phyloP scores from a whole-genome alignment of 2,797 vertebrate species.

The Ptychobarbus kaznakovi region DNA sequence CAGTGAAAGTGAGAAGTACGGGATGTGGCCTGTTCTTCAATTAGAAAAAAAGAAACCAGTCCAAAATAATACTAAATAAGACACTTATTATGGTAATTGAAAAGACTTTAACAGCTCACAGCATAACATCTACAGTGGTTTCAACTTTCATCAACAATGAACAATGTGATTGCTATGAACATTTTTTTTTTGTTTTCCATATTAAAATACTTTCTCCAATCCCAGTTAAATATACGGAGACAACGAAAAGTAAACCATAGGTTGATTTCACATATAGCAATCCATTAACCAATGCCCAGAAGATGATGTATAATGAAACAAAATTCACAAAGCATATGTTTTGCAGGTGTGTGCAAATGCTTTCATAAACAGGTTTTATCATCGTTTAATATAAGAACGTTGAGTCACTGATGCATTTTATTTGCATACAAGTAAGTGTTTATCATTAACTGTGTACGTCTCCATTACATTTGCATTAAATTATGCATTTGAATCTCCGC shows the following conservation, averaged over 20 bases:
- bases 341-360: not conserved
- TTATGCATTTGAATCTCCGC: not conserved
- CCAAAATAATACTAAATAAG: not conserved
- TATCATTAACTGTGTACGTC: not conserved
- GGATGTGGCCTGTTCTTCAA: not conserved
- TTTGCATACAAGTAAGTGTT: not conserved
- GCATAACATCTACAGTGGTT: not conserved
- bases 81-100: not conserved
- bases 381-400: not conserved
- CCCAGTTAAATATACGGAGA: not conserved
- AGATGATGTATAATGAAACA: not conserved
- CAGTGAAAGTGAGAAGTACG: not conserved
- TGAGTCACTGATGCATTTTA: not conserved
- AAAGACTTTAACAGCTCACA: not conserved
- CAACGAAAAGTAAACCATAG: not conserved
- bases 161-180: not conserved
- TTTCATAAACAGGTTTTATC: not conserved
- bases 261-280: not conserved
- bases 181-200: not conserved
- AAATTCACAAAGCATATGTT: not conserved
- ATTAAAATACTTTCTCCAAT: not conserved
- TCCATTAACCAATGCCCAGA: not conserved
- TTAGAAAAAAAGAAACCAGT: not conserved
- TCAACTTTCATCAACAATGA: not conserved
- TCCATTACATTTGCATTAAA: not conserved